A percentile compares a stretch with the other conserved stretches of the same genome.
phyloP scores from a whole-genome alignment of 1,140 invertebrate genomes.

The Ditylenchus dipsaci region DNA sequence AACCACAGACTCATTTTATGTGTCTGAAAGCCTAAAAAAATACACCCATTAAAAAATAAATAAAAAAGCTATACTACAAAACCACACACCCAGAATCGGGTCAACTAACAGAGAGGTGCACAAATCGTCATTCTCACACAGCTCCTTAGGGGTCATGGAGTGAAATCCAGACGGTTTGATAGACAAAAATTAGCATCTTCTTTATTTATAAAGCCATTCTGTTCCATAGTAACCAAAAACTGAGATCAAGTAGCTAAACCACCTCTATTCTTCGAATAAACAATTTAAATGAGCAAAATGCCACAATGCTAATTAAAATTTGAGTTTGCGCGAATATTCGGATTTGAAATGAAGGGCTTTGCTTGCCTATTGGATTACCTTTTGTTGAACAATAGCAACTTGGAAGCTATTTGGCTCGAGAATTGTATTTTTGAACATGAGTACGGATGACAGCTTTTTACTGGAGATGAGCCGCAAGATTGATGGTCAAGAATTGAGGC shows the following conservation, averaged over 20 bases:
- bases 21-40: neutral
- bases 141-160: constrained; percentile 83
- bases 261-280: neutral
- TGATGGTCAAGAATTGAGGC: neutral
- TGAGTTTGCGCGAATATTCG: neutral
- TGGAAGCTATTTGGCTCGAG: neutral
- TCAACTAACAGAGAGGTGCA: constrained; percentile 82
- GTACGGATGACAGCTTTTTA: neutral
- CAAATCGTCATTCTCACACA: constrained; percentile 85
- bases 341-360: neutral
- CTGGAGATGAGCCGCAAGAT: neutral
- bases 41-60: neutral
- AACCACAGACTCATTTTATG: neutral
- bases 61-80: neutral
- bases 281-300: neutral
- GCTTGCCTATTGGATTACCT: neutral
- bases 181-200: neutral
- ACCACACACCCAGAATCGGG: constrained; percentile 75
- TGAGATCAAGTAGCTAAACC: neutral
- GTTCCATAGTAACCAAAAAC: neutral
- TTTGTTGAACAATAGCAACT: neutral
- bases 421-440: too few relatives aligned
- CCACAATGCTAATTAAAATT: neutral
- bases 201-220: neutral
- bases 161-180: constrained; percentile 29